phyloP scores from a whole-genome alignment of 2,888 invertebrate genomes.

The Abrostola triplasia region DNA sequence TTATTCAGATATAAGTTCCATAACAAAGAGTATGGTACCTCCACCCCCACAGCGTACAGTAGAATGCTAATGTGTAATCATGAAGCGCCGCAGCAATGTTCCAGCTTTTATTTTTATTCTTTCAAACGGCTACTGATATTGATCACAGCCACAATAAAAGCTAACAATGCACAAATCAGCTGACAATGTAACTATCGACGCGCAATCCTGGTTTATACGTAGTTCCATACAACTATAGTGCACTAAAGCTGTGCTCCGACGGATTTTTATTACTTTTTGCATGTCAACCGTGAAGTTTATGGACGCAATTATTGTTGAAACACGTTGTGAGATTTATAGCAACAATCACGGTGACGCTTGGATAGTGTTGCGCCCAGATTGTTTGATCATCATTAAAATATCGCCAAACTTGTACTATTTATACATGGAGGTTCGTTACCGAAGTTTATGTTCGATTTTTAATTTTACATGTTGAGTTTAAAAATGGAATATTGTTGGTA shows the following conservation, averaged over 20 bases:
- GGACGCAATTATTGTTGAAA: constrained; percentile 77
- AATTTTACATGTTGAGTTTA: background rate
- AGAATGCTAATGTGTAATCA: too few species aligned
- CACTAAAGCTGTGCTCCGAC: constrained; percentile 62
- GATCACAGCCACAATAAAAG: constrained; percentile 43
- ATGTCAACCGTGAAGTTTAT: constrained; percentile 81
- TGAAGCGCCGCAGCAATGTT: too few species aligned
- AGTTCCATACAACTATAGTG: constrained; percentile 55
- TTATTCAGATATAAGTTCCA: too few species aligned
- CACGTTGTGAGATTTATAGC: constrained; percentile 67
- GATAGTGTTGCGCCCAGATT: constrained; percentile 51
- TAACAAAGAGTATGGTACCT: too few species aligned
- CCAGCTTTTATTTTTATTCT: constrained; percentile 5
- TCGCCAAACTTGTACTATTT: constrained; percentile 36
- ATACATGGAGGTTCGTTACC: constrained; percentile 4
- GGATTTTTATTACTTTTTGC: constrained; percentile 79
- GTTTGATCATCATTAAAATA: constrained; percentile 56
- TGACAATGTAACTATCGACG: constrained; percentile 55
- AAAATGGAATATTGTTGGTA: too few species aligned
- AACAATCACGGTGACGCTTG: constrained; percentile 57
- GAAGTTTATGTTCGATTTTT: background rate
- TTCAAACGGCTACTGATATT: constrained; percentile 26
- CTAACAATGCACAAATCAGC: constrained; percentile 57
- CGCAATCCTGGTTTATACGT: constrained; percentile 56
- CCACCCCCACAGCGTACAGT: too few species aligned